Evolutionary conservation across 2,113 vertebrate genomes (phyloP).

Genomic region (Ciconia boyciana): DNA sequence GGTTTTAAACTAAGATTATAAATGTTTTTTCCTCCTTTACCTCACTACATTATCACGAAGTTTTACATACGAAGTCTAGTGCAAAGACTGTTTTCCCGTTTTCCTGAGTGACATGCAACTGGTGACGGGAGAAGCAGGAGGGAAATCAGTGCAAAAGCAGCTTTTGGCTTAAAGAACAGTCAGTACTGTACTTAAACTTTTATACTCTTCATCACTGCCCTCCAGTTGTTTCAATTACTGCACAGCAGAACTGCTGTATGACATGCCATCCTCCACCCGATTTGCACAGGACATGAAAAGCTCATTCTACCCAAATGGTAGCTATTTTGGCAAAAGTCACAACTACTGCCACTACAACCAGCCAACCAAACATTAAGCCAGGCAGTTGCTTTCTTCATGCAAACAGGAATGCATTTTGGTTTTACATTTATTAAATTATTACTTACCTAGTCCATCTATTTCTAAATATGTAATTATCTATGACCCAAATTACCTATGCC

Average conservation of each 20-base stretch:
- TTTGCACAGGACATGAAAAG: background rate
- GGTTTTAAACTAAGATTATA: background rate
- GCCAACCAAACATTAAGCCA: background rate
- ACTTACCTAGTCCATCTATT: background rate
- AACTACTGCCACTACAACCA: background rate
- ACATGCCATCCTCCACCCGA: background rate
- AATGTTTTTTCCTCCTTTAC: background rate
- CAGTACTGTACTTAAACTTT: background rate
- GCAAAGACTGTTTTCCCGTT: background rate
- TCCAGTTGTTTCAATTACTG: background rate
- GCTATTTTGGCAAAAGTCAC: background rate
- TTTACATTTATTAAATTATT: background rate
- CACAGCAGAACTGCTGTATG: background rate
- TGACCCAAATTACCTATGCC: background rate
- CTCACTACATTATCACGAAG: background rate
- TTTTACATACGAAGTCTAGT: rapidly evolving
- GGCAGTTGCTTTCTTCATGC: background rate
- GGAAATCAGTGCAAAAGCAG: background rate
- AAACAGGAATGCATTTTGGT: background rate
- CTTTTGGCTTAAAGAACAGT: background rate
- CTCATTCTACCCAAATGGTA: rapidly evolving
- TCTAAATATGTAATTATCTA: background rate
- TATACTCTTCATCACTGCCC: background rate
- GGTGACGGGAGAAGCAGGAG: background rate
- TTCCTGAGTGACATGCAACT: rapidly evolving